Percentiles rank a stretch among this genome's conserved stretches.
These are phyloP conservation scores for Aphidius ervi DNA, from an alignment of 1,140 invertebrate genomes.

Conservation along the genomic window DNA sequence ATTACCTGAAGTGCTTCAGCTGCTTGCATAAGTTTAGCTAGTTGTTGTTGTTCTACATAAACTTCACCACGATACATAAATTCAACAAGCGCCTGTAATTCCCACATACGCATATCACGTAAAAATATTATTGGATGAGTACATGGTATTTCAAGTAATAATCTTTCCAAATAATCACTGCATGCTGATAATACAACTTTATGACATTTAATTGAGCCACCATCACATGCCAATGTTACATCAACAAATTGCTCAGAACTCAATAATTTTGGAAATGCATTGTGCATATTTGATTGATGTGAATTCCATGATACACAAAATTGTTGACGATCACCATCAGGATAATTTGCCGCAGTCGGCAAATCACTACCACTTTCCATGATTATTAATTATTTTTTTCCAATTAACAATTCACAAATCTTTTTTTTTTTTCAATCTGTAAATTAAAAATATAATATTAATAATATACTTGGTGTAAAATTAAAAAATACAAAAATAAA, in stretches of 20 bases:
- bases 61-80: constrained; percentile 87
- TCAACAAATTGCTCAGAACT: constrained; percentile 85
- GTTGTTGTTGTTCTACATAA: constrained; percentile 76
- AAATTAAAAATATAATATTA: constrained; percentile 11
- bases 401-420: too few relatives aligned
- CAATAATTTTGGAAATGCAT: constrained; percentile 72
- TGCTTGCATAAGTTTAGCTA: constrained; percentile 72
- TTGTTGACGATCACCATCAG: constrained; percentile 48
- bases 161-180: constrained; percentile 77
- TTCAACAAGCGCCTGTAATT: constrained; percentile 77
- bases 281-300: constrained; percentile 60
- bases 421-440: constrained; percentile 8
- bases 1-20: constrained; percentile 76
- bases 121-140: constrained; percentile 83
- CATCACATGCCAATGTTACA: constrained; percentile 84
- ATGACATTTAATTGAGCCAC: constrained; percentile 81
- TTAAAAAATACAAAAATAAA: too few relatives aligned
- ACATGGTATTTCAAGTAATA: constrained; percentile 78
- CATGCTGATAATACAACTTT: constrained; percentile 80
- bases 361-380: constrained; percentile 47
- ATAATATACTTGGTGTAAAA: not conserved
- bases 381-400: constrained; percentile 7
- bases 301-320: constrained; percentile 66
- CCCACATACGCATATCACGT: constrained; percentile 70
- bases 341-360: constrained; percentile 42